phyloP scores from a whole-genome alignment of 2,888 invertebrate species.

The Apocheima hispidaria region DNA sequence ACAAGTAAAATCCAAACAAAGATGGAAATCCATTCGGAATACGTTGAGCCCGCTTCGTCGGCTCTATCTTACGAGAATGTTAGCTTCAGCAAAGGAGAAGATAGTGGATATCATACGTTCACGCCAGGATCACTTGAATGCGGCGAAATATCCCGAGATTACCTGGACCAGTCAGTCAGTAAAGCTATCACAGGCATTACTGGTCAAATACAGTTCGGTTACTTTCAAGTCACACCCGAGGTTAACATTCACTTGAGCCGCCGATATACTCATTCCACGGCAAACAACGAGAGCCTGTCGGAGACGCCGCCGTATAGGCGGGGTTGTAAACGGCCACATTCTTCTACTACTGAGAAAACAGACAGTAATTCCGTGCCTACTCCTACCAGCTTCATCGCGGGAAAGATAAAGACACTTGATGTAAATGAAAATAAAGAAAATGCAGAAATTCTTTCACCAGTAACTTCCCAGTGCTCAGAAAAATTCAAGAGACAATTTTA shows the following conservation, averaged over 20 bases:
- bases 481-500: constrained; percentile 45
- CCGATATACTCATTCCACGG: constrained; percentile 50
- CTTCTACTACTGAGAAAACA: constrained; percentile 55
- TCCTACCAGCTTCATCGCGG: constrained; percentile 76
- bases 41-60: constrained; percentile 63
- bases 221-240: constrained; percentile 55
- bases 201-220: constrained; percentile 60
- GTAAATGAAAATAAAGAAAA: constrained; percentile 69
- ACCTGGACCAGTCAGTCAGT: constrained; percentile 57
- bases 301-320: constrained; percentile 66
- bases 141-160: constrained; percentile 66
- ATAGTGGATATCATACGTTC: constrained; percentile 79
- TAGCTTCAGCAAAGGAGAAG: constrained; percentile 70
- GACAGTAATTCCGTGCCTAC: constrained; percentile 62
- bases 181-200: constrained; percentile 53
- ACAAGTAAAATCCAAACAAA: constrained; percentile 37
- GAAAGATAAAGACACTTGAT: constrained; percentile 71
- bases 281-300: constrained; percentile 42
- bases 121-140: constrained; percentile 74
- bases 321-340: constrained; percentile 67
- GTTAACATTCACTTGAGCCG: constrained; percentile 48
- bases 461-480: constrained; percentile 43
- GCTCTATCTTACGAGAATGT: constrained; percentile 60
- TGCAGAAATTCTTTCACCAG: constrained; percentile 46
- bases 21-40: constrained; percentile 72